Evolutionary conservation across 2,888 invertebrate species (phyloP).

Genomic region (Chrysodeixis includens): DNA sequence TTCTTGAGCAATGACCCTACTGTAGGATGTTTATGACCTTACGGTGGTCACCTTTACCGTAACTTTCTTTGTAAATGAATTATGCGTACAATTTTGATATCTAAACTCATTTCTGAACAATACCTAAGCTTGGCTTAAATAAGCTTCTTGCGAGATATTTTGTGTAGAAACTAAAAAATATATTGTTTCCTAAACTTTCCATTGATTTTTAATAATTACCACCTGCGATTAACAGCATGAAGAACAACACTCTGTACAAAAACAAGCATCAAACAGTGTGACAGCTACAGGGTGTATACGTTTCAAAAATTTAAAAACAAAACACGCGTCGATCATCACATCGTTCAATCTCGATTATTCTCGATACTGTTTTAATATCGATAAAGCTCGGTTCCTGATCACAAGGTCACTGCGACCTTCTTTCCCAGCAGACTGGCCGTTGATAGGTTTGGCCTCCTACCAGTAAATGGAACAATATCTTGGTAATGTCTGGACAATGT

Average conservation of each 20-base stretch:
- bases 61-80: too few relatives aligned
- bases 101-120: too few relatives aligned
- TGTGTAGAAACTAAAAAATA: too few relatives aligned
- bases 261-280: neutral
- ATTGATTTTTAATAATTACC: neutral
- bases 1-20: too few relatives aligned
- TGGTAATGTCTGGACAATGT: slow-evolving; percentile 34
- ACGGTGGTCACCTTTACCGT: too few relatives aligned
- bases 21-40: too few relatives aligned
- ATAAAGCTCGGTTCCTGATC: neutral
- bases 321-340: neutral
- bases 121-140: too few relatives aligned
- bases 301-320: slow-evolving; percentile 1
- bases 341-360: neutral
- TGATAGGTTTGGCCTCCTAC: slow-evolving; percentile 4
- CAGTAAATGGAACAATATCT: slow-evolving; percentile 20
- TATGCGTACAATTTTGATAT: too few relatives aligned
- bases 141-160: too few relatives aligned
- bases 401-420: neutral
- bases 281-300: neutral
- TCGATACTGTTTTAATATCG: neutral
- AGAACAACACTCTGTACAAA: neutral
- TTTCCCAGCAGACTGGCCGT: neutral
- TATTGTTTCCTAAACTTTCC: too few relatives aligned
- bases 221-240: neutral